These are phyloP conservation scores for Ptiloglossa arizonensis DNA, from an alignment of 1,140 invertebrate species.

Conservation along the genomic window DNA sequence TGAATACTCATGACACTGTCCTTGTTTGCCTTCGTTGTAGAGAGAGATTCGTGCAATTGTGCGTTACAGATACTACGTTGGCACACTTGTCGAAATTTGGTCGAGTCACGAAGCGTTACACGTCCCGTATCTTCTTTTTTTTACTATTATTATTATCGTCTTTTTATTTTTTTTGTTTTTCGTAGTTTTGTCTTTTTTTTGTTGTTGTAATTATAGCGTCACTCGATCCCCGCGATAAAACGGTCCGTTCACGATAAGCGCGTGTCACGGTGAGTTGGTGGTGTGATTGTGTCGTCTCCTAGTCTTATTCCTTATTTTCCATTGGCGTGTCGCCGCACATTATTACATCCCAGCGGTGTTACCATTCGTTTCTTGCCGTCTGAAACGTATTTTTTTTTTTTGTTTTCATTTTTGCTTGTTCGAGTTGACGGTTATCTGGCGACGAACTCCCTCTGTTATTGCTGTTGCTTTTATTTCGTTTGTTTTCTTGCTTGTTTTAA, in stretches of 20 bases:
- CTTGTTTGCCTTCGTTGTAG: not conserved
- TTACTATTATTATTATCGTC: conserved; percentile 26
- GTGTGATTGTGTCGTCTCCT: conserved; percentile 49
- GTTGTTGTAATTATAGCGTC: conserved; percentile 58
- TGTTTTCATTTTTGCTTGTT: not conserved
- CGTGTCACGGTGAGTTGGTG: conserved; percentile 57
- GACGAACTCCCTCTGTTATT: conserved; percentile 39
- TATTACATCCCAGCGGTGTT: conserved; percentile 43
- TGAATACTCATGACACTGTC: not conserved
- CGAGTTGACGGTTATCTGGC: conserved; percentile 25
- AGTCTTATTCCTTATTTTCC: conserved; percentile 35
- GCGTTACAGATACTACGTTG: conserved; percentile 45
- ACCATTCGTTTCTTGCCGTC: conserved; percentile 26
- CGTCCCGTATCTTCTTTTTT: conserved; percentile 40
- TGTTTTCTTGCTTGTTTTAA: conserved; percentile 39
- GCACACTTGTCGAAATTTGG: conserved; percentile 52
- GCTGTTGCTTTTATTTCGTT: conserved; percentile 40
- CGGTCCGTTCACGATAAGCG: conserved; percentile 62
- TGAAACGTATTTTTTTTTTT: conserved; percentile 18
- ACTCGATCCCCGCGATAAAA: conserved; percentile 68
- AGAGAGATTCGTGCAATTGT: conserved; percentile 23
- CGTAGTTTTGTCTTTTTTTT: conserved; percentile 37
- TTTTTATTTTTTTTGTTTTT: conserved; percentile 35
- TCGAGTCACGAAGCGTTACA: conserved; percentile 53
- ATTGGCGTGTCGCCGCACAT: conserved; percentile 55